Percentiles rank a stretch among this genome's conserved stretches.
Evolutionary conservation across 2,888 invertebrate genomes (phyloP).

Genomic region (Troides aeacus): DNA sequence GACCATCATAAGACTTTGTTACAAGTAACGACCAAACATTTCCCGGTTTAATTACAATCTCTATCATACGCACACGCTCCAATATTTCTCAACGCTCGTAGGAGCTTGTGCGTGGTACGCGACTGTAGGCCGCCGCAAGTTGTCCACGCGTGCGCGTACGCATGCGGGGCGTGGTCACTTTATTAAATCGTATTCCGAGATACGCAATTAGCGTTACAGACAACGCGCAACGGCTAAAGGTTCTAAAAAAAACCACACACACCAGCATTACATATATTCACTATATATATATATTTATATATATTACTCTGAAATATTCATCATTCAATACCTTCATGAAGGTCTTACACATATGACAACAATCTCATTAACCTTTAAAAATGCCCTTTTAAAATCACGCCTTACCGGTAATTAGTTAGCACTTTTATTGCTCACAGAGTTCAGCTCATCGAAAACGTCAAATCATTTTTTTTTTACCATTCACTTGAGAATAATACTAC

Average conservation of each 20-base stretch:
- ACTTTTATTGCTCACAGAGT: slow-evolving; percentile 12
- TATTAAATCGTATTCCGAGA: neutral
- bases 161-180: neutral
- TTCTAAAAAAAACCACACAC: slow-evolving; percentile 27
- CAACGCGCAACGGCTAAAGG: slow-evolving; percentile 30
- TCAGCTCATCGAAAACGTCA: neutral
- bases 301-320: slow-evolving; percentile 27
- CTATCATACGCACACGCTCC: slow-evolving; percentile 32
- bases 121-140: slow-evolving; percentile 33
- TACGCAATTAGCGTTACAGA: neutral
- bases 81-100: slow-evolving; percentile 48
- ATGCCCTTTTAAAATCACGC: slow-evolving; percentile 34
- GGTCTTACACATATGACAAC: slow-evolving; percentile 29
- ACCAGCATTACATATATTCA: slow-evolving; percentile 33
- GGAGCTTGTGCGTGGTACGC: slow-evolving; percentile 48
- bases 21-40: slow-evolving; percentile 44
- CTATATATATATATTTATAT: neutral
- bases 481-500: too few species aligned
- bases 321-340: slow-evolving; percentile 15
- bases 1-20: slow-evolving; percentile 54
- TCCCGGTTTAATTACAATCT: slow-evolving; percentile 46
- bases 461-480: too few species aligned
- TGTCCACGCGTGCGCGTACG: neutral
- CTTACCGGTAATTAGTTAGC: slow-evolving; percentile 31
- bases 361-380: slow-evolving; percentile 31